phyloP scores from a whole-genome alignment of 1,140 invertebrate genomes.

The Aleiodes sp. region DNA sequence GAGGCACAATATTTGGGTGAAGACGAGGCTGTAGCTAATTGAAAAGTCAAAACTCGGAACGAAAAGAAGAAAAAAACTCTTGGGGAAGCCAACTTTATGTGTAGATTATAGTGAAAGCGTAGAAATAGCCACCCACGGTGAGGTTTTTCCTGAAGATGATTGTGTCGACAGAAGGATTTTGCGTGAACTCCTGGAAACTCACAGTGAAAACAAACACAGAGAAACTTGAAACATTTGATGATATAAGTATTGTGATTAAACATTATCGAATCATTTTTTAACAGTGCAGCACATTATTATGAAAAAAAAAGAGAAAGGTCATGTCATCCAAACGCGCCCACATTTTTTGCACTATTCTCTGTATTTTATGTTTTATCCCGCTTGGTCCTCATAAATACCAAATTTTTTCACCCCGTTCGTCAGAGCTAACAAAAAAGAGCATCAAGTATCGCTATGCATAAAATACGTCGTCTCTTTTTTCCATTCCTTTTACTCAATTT shows the following conservation, averaged over 20 bases:
- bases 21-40: slow-evolving; percentile 60
- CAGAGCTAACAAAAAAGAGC: background rate
- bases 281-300: too few relatives aligned
- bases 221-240: background rate
- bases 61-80: background rate
- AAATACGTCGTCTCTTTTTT: background rate
- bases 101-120: slow-evolving; percentile 12
- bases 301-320: too few relatives aligned
- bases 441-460: slow-evolving; percentile 34
- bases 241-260: too few relatives aligned
- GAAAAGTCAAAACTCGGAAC: slow-evolving; percentile 58
- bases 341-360: slow-evolving; percentile 4
- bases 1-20: slow-evolving; percentile 60
- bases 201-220: slow-evolving; percentile 5
- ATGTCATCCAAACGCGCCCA: background rate
- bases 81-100: background rate
- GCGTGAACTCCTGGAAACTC: background rate
- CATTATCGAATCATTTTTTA: too few relatives aligned
- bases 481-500: background rate
- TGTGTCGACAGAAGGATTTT: background rate
- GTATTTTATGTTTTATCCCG: background rate
- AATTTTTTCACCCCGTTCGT: background rate
- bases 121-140: slow-evolving; percentile 10
- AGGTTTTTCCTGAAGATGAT: background rate
- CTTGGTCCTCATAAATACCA: background rate